phyloP scores from a whole-genome alignment of 2,888 invertebrate genomes.

The Dicranocentrus wangi region DNA sequence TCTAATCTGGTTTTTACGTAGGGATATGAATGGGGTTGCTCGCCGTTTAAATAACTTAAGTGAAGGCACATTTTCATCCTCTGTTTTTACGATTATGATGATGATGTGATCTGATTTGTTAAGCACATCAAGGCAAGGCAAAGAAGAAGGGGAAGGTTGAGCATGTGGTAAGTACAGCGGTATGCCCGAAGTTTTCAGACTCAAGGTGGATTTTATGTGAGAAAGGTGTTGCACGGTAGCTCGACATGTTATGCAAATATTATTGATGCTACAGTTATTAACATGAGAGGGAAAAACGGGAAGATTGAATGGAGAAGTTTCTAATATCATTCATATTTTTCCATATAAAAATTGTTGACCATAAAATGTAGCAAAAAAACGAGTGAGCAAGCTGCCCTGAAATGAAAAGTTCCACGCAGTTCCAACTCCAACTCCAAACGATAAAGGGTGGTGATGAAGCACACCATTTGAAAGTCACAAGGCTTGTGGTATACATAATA shows the following conservation, averaged over 20 bases:
- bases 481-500: background rate
- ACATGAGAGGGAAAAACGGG: slow-evolving; percentile 41
- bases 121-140: slow-evolving; percentile 33
- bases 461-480: background rate
- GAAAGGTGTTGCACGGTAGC: slow-evolving; percentile 59
- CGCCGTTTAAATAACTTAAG: slow-evolving; percentile 16
- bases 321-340: slow-evolving; percentile 6
- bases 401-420: background rate
- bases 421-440: background rate
- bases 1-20: background rate
- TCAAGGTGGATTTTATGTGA: slow-evolving; percentile 40
- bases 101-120: slow-evolving; percentile 60
- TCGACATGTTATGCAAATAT: slow-evolving; percentile 58
- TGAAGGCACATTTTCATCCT: slow-evolving; percentile 28
- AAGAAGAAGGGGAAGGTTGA: background rate
- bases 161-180: background rate
- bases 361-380: background rate
- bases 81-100: slow-evolving; percentile 45
- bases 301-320: slow-evolving; percentile 38
- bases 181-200: background rate
- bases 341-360: too few species aligned
- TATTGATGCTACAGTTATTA: slow-evolving; percentile 51
- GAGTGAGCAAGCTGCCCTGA: background rate
- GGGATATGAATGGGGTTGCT: slow-evolving; percentile 12
- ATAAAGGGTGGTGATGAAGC: background rate